These are phyloP conservation scores for Crypturellus tataupa DNA, from an alignment of 2,797 vertebrate genomes.

Conservation along the genomic window DNA sequence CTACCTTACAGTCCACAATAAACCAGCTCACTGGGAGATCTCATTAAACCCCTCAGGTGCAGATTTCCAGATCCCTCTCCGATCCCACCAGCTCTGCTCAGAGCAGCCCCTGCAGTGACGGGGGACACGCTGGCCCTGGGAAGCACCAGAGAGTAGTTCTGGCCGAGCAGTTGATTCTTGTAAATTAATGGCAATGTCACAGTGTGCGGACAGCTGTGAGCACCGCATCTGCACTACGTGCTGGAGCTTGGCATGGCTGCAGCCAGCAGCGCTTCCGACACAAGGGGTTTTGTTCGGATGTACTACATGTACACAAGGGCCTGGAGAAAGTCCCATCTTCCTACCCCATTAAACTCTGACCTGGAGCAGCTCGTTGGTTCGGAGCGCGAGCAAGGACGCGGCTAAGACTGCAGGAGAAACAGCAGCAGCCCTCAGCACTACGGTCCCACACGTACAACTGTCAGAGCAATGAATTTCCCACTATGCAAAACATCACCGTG, in stretches of 20 bases:
- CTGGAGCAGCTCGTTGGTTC: neutral
- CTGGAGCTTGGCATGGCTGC: neutral
- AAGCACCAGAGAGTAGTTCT: neutral
- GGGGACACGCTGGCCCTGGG: neutral
- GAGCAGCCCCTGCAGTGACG: neutral
- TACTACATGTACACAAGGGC: fast-evolving
- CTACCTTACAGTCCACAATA: neutral
- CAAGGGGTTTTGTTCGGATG: neutral
- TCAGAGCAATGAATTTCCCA: neutral
- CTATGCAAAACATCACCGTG: neutral
- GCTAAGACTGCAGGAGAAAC: neutral
- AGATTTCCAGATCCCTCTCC: neutral
- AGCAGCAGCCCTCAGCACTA: neutral
- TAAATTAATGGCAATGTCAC: neutral
- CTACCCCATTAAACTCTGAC: neutral
- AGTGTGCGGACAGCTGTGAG: neutral
- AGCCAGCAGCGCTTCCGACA: neutral
- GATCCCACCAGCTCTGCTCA: neutral
- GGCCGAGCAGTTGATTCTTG: neutral
- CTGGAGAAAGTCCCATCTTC: neutral
- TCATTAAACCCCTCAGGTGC: neutral
- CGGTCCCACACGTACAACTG: fast-evolving
- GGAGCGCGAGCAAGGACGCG: neutral
- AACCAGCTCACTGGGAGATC: neutral
- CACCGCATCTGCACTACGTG: neutral